Evolutionary conservation across 2,113 vertebrate species (phyloP).

Genomic region (Psophia crepitans): DNA sequence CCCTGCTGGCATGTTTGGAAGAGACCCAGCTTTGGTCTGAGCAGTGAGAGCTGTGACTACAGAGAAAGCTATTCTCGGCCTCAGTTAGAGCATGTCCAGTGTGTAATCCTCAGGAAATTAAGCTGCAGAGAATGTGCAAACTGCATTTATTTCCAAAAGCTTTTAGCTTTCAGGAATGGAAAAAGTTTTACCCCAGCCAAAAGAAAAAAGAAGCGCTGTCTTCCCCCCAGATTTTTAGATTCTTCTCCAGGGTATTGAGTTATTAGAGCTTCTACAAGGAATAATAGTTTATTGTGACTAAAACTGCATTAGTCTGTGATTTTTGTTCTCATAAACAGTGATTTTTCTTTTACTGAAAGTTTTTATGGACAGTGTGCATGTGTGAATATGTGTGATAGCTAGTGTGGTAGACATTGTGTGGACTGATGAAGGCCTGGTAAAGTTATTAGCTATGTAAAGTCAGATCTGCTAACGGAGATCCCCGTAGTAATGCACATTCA

Average conservation of each 20-base stretch:
- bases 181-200: neutral
- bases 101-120: slow-evolving; percentile 29
- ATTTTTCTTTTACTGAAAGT: neutral
- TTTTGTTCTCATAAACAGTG: neutral
- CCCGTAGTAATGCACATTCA: neutral
- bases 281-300: neutral
- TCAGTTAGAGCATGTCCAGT: slow-evolving; percentile 3
- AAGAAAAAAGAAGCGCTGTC: neutral
- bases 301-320: neutral
- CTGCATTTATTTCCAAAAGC: neutral
- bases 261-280: neutral
- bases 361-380: neutral
- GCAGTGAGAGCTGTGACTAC: neutral
- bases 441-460: neutral
- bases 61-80: neutral
- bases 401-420: neutral
- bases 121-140: slow-evolving; percentile 10
- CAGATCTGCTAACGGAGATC: neutral
- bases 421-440: neutral
- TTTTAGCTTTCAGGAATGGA: neutral
- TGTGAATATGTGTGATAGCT: neutral
- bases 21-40: neutral
- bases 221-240: neutral
- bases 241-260: neutral
- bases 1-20: neutral